A percentile compares a stretch with the other conserved stretches of the same genome.
phyloP scores from a whole-genome alignment of 2,888 invertebrate genomes.

The Busseola fusca region DNA sequence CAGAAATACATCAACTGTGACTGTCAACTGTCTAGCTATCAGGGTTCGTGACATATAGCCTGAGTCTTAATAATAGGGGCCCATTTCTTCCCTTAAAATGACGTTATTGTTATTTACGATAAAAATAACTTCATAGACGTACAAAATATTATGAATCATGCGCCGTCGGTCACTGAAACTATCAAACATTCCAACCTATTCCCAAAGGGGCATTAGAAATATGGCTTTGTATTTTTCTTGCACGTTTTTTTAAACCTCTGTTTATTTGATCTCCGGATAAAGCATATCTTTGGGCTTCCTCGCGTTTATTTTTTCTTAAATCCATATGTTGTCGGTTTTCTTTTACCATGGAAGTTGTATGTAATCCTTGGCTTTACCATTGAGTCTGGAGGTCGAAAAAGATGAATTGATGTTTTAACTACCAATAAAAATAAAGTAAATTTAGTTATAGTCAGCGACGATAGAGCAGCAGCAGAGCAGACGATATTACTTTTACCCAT shows the following conservation, averaged over 20 bases:
- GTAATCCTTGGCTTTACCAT: neutral
- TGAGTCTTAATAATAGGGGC: too few relatives aligned
- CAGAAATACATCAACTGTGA: too few relatives aligned
- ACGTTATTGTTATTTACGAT: neutral
- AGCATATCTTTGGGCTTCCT: constrained; percentile 11
- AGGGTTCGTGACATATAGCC: too few relatives aligned
- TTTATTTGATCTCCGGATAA: constrained; percentile 23
- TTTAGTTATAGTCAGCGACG: neutral
- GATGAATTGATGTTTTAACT: constrained; percentile 3
- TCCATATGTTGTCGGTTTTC: constrained; percentile 3
- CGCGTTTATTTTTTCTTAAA: constrained; percentile 10
- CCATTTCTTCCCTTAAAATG: neutral
- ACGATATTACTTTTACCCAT: neutral
- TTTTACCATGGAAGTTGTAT: constrained; percentile 7
- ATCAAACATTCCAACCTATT: constrained; percentile 4
- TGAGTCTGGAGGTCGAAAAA: constrained; percentile 7
- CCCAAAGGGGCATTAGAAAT: neutral
- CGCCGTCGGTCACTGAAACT: constrained; percentile 13
- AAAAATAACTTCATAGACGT: constrained; percentile 6
- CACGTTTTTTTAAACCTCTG: constrained; percentile 1
- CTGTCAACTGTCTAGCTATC: too few relatives aligned
- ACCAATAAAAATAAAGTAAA: neutral
- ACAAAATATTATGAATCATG: neutral
- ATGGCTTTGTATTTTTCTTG: constrained; percentile 19
- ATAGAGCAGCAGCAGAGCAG: too few relatives aligned